Percentiles rank a stretch among this genome's conserved stretches.
These are phyloP conservation scores for Hydropotes inermis DNA, from an alignment of 2,113 vertebrate genomes.

Conservation along the genomic window DNA sequence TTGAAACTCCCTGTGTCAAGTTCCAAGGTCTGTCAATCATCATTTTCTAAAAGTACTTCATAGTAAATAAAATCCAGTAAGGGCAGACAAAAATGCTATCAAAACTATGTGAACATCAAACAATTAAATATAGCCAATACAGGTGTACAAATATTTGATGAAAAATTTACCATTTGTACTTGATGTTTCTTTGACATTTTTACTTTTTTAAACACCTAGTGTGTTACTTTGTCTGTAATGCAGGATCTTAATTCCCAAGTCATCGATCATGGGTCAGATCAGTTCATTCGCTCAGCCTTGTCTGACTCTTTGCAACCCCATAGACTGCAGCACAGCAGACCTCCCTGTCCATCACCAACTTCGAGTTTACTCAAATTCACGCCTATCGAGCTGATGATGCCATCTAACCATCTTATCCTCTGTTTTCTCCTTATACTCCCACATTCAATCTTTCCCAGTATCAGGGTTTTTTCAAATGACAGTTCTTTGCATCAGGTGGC, in stretches of 20 bases:
- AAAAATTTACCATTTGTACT: neutral
- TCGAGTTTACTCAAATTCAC: too few relatives aligned
- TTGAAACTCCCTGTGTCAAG: neutral
- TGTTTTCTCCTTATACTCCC: too few relatives aligned
- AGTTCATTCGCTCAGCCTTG: too few relatives aligned
- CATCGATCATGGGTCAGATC: neutral
- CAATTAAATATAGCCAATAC: neutral
- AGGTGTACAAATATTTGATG: neutral
- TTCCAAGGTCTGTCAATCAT: neutral
- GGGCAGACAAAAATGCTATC: neutral
- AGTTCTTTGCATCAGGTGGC: too few relatives aligned
- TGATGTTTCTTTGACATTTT: neutral
- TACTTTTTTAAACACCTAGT: neutral
- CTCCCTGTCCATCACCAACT: too few relatives aligned
- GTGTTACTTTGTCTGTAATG: neutral
- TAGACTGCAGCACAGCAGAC: too few relatives aligned
- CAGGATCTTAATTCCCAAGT: neutral
- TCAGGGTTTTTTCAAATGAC: too few relatives aligned
- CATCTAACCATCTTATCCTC: too few relatives aligned
- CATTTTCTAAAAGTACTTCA: neutral
- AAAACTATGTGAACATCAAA: neutral
- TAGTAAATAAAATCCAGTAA: neutral
- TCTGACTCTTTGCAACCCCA: too few relatives aligned
- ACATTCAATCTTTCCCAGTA: too few relatives aligned
- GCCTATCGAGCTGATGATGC: too few relatives aligned